A percentile compares a stretch with the other conserved stretches of the same genome.
Evolutionary conservation across 2,113 vertebrate species (phyloP).

Genomic region (Bothrops jararaca): DNA sequence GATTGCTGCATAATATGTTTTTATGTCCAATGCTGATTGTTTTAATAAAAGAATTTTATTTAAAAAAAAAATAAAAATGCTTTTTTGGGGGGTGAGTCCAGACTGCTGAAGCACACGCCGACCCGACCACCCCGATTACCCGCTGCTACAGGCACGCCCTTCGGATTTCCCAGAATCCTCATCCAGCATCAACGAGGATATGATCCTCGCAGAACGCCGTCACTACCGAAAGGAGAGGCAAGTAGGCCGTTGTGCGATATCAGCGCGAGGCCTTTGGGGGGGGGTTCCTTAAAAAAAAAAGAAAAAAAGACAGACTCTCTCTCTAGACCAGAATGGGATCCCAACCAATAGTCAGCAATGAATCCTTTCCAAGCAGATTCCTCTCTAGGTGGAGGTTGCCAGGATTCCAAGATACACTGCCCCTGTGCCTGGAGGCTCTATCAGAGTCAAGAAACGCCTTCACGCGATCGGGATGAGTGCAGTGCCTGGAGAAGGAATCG

Average conservation of each 20-base stretch:
- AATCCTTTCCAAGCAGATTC: not conserved
- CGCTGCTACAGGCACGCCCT: slow-evolving; percentile 93
- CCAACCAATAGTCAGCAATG: not conserved
- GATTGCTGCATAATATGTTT: too few species aligned
- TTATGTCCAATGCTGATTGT: too few species aligned
- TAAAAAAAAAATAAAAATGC: too few species aligned
- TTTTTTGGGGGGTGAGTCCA: slow-evolving; percentile 44
- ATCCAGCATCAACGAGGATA: slow-evolving; percentile 99
- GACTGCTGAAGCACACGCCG: slow-evolving; percentile 96
- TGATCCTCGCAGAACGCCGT: slow-evolving; percentile 94
- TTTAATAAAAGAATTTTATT: too few species aligned
- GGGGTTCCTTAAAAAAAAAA: not conserved
- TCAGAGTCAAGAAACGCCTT: not conserved
- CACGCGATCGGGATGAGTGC: not conserved
- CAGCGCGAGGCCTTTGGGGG: accelerated
- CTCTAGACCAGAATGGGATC: not conserved
- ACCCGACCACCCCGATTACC: slow-evolving; percentile 96
- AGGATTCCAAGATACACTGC: not conserved
- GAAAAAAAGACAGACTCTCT: not conserved
- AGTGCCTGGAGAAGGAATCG: not conserved
- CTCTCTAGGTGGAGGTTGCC: not conserved
- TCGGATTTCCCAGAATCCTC: slow-evolving; percentile 94
- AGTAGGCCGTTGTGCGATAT: slow-evolving; percentile 18
- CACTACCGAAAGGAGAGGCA: slow-evolving; percentile 97
- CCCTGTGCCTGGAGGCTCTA: not conserved